Conservation (phyloP, 2,888 invertebrate species). For the Drosophila hawaiiensis region DNA sequence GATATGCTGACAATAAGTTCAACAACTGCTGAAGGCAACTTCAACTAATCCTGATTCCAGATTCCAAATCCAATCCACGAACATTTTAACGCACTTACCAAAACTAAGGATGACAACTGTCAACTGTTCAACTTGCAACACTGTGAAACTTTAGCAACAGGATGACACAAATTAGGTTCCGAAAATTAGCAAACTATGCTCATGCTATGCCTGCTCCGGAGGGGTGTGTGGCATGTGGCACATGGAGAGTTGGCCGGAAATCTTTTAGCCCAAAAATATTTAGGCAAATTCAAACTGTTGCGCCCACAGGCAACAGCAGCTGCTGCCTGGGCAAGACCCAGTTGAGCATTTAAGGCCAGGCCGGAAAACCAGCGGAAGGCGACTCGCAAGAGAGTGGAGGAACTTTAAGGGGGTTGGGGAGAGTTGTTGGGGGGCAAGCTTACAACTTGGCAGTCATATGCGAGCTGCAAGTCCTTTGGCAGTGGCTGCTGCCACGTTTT, state of each 20-base stretch:
- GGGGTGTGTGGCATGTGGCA: neutral
- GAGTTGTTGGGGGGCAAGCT: neutral
- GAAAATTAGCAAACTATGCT: constrained; percentile 72
- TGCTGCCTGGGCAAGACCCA: constrained; percentile 3
- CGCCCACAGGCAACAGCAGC: constrained; percentile 37
- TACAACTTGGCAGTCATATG: constrained; percentile 66
- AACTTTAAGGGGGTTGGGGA: too few relatives aligned
- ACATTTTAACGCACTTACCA: constrained; percentile 17
- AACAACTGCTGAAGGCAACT: constrained; percentile 23
- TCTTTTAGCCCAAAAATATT: constrained; percentile 72
- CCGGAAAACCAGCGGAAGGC: constrained; percentile 37
- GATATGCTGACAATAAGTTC: constrained; percentile 28
- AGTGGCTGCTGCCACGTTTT: constrained; percentile 11
- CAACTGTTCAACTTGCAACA: constrained; percentile 17
- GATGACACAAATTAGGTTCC: constrained; percentile 71
- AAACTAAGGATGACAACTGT: constrained; percentile 33
- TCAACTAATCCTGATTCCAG: constrained; percentile 6
- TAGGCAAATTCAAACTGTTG: constrained; percentile 73
- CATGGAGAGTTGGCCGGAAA: constrained; percentile 57
- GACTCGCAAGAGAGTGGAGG: neutral
- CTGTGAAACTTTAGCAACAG: constrained; percentile 62
- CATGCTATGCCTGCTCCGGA: constrained; percentile 30
- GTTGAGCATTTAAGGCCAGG: constrained; percentile 32
- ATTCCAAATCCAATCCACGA: constrained; percentile 8
- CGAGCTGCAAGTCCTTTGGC: constrained; percentile 35